Percentiles rank a stretch among this genome's conserved stretches.
These are phyloP conservation scores for Thaumatotibia leucotreta DNA, from an alignment of 1,140 invertebrate species.

Conservation along the genomic window DNA sequence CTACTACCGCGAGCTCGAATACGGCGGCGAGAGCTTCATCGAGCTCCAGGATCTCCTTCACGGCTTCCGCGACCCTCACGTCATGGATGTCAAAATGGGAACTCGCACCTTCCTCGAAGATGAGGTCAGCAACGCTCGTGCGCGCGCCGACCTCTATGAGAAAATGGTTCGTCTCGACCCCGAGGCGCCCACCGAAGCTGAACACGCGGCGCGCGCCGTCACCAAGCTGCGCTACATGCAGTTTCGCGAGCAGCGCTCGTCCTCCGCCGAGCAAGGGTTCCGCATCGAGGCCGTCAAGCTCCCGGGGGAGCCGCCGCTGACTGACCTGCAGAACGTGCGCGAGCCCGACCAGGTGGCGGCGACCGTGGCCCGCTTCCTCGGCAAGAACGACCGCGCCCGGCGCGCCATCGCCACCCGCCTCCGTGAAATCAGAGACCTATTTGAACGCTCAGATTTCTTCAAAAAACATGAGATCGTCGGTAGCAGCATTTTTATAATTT, in stretches of 20 bases:
- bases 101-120: conserved; percentile 95
- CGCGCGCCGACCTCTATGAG: conserved; percentile 88
- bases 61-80: conserved; percentile 90
- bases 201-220: conserved; percentile 86
- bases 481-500: conserved; percentile 95
- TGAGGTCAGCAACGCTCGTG: conserved; percentile 91
- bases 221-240: conserved; percentile 97
- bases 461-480: conserved; percentile 95
- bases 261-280: conserved; percentile 94
- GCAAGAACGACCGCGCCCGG: conserved; percentile 80
- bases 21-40: conserved; percentile 92
- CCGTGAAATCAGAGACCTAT: conserved; percentile 84
- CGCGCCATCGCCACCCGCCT: conserved; percentile 85
- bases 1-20: conserved; percentile 91
- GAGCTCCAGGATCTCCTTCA: conserved; percentile 93
- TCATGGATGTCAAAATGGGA: conserved; percentile 97
- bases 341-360: conserved; percentile 86
- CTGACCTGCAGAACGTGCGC: conserved; percentile 87
- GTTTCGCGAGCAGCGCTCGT: conserved; percentile 95
- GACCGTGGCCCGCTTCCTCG: conserved; percentile 88
- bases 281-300: conserved; percentile 97
- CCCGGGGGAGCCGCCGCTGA: conserved; percentile 84
- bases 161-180: conserved; percentile 97
- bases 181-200: conserved; percentile 88
- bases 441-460: conserved; percentile 93